Evolutionary conservation across 2,888 invertebrate genomes (phyloP), one percentile per base, ranked within the genome.

Genomic region (Lagria hirta): DNA sequence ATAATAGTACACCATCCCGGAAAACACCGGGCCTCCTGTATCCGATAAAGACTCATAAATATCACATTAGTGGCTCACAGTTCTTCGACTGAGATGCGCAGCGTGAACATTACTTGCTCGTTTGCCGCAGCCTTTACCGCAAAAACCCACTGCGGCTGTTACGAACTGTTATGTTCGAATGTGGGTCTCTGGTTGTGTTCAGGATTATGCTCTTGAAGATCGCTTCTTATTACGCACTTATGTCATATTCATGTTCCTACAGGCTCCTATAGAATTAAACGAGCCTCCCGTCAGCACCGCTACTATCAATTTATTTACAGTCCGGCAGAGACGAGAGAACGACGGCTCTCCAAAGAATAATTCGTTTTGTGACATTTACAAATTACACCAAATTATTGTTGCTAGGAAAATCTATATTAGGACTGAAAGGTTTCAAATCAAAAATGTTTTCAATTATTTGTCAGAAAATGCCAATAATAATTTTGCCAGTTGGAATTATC

Each of bases 11-110:
- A 59, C n/a, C 57, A 59, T 57, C 56, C 55, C 54, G 51, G 51
- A 48, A 47, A 53, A 46, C 53, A 51, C 50, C 45, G 48, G 49
- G 55, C 55, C 58, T 52, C 48, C 56, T 54, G 58, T 59, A 64
- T 61, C 62, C 65, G 68, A 66, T 68, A 68, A 68, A 60, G 65
- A 62, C 63, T 65, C 64, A 66, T 67, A 67, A 68, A 68, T 68
- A 67, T 66, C 65, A 58, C 68, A 67, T 68, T 68, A 66, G 66
- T 61, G 64, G 64, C 62, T 64, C 59, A 56, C 55, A 60, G 61
- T 65, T 58, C 61, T 62, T 58, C 57, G 54, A 49, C 54, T 58
- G 60, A 58, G 62, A 60, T 62, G 65, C 62, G 64, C 64, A 61
- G 57, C 64, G 64, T 59, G 60, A 62, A 64, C 67, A 68, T 68